Percentiles rank a stretch among this genome's conserved stretches.
Conservation (phyloP, 2,113 vertebrate genomes). For the Hystrix cristata region DNA sequence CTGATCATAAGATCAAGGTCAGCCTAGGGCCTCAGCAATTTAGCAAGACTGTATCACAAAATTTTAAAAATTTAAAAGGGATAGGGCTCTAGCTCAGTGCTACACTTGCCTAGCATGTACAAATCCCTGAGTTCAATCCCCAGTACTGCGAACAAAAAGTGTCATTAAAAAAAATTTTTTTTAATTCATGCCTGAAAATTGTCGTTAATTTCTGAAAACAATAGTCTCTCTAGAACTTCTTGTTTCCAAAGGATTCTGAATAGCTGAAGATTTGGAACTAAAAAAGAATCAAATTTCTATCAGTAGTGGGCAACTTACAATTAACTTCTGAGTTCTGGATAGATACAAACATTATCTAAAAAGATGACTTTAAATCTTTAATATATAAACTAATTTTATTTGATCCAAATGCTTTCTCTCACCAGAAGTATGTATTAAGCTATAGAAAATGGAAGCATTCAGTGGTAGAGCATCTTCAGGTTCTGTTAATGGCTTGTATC, state of each 20-base stretch:
- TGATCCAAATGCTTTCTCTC: background rate
- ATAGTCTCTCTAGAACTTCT: background rate
- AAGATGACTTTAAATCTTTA: background rate
- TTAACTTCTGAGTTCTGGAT: background rate
- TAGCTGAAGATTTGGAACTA: background rate
- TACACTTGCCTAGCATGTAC: background rate
- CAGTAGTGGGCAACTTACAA: background rate
- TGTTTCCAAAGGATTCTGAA: background rate
- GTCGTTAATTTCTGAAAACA: constrained; percentile 42
- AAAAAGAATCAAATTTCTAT: background rate
- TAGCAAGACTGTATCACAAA: background rate
- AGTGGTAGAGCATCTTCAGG: background rate
- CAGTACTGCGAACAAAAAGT: background rate
- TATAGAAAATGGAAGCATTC: background rate
- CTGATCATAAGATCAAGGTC: background rate
- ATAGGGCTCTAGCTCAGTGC: background rate
- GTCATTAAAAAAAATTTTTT: constrained; percentile 16
- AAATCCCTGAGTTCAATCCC: background rate
- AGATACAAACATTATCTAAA: background rate
- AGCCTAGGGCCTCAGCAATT: background rate
- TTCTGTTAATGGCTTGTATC: background rate
- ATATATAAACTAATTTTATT: background rate
- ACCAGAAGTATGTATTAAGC: background rate
- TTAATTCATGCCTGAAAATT: constrained; percentile 29
- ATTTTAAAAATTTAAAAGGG: background rate